Base-by-base conservation (phyloP, 1,140 invertebrate species). In the Tetranychus urticae region DNA sequence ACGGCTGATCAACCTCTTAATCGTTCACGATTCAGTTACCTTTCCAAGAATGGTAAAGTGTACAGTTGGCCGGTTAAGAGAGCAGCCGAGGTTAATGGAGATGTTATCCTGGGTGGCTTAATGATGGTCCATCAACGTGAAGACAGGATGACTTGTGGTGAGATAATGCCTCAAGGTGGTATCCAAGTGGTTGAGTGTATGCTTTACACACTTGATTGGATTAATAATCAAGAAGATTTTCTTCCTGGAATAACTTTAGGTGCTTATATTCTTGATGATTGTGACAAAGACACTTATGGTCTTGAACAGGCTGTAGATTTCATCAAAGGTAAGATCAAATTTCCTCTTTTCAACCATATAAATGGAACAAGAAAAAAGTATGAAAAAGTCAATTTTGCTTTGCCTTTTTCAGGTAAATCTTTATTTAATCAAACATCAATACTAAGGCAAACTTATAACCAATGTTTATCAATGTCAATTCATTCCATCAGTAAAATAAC, bases 271-370 rank as follows among this genome's bases (percentile, higher is more conserved):
- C 77, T 93, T 58, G 89, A 94, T 69, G 91, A 96, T 71, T 96
- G 91, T 73, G 90, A 94, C 73, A 86, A 88, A 73, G 90, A 96
- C 70, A 94, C 89, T 1, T 93, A 92, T 70, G 90, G 91, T 5
- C 74, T 94, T 46, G 89, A 94, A 69, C 92, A 94, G 81, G 86
- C 89, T 7, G 85, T 94, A 7, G 89, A 94, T 72, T 96, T 96
- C 70, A 94, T 96, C 63, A 89, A 93, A 83, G 89, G 90, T 93
- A 74, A 77, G 81, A 13, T 23, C 23, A 23, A 23, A 23, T 23
- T 23, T 23, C 23, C 23, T 23, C 23, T 23, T 23, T 23, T 23
- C 23, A 23, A 23, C 23, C 23, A 23, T 23, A 23, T 23, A 23
- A 23, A 23, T 23, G 23, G 23, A 23, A 23, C 23, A 23, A 23